Percentiles rank a stretch among this genome's conserved stretches.
Evolutionary conservation across 1,140 invertebrate species (phyloP).

Genomic region (Venustaconcha ellipsiformis): DNA sequence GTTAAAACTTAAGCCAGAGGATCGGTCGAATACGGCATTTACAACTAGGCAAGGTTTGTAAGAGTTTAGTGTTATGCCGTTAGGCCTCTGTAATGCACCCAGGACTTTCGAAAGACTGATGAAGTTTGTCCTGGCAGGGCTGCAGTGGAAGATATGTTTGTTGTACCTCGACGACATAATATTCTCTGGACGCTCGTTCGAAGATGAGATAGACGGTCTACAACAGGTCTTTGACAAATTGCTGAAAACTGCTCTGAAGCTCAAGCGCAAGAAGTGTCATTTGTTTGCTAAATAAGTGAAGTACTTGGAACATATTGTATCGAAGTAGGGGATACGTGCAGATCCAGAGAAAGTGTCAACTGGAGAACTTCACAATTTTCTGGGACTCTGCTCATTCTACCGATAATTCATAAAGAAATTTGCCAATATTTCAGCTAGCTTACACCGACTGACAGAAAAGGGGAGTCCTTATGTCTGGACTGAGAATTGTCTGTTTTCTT

Average conservation of each 20-base stretch:
- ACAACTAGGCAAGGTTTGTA: no score
- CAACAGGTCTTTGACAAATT: background rate
- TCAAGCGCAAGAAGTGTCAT: constrained; percentile 12
- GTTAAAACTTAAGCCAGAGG: no score
- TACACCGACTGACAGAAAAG: constrained; percentile 34
- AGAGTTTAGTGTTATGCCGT: no score
- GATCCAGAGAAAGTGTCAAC: constrained; percentile 43
- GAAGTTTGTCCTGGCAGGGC: constrained; percentile 5
- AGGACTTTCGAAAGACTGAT: constrained; percentile 8
- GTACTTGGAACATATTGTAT: constrained; percentile 1
- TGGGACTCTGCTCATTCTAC: constrained; percentile 52
- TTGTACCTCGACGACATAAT: constrained; percentile 12
- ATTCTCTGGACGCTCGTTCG: constrained; percentile 8
- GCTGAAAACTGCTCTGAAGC: no score
- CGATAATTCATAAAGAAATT: constrained; percentile 45
- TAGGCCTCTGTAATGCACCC: no score
- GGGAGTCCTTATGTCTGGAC: constrained; percentile 34
- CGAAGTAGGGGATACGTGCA: background rate
- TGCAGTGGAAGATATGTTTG: constrained; percentile 15
- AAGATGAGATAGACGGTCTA: constrained; percentile 8
- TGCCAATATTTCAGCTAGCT: constrained; percentile 33
- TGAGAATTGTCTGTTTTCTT: constrained; percentile 26
- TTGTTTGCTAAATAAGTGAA: constrained; percentile 10
- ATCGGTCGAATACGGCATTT: no score
- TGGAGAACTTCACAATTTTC: constrained; percentile 42